These are phyloP conservation scores for Lithosia quadra DNA, from an alignment of 2,888 invertebrate species.

Conservation along the genomic window DNA sequence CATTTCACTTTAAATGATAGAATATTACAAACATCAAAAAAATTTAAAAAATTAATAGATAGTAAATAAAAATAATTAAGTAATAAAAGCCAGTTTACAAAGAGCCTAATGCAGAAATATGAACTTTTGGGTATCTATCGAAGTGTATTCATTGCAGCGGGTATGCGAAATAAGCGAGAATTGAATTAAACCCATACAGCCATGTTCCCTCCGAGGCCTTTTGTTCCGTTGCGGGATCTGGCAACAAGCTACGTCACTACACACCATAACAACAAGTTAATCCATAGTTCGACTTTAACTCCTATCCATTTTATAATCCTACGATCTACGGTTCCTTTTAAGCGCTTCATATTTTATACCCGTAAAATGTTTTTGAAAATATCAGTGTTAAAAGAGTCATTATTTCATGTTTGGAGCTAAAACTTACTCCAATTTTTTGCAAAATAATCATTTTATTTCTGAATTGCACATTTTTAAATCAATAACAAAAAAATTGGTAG, in stretches of 20 bases:
- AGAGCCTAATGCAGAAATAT: neutral
- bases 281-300: neutral
- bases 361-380: neutral
- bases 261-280: conserved; percentile 4
- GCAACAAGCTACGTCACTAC: neutral
- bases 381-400: neutral
- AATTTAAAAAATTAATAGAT: too few species aligned
- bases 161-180: neutral
- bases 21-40: too few species aligned
- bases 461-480: too few species aligned
- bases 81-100: too few species aligned
- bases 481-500: too few species aligned
- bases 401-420: neutral
- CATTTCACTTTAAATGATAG: too few species aligned
- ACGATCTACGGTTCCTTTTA: neutral
- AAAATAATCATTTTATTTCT: too few species aligned
- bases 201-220: neutral
- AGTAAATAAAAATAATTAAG: too few species aligned
- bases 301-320: neutral
- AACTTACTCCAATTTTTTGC: too few species aligned
- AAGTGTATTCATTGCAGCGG: neutral
- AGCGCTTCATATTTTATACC: neutral
- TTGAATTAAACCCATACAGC: neutral
- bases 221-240: neutral
- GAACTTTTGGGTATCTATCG: neutral